Evolutionary conservation across 1,140 invertebrate genomes (phyloP).

Genomic region (Linepithema humile): DNA sequence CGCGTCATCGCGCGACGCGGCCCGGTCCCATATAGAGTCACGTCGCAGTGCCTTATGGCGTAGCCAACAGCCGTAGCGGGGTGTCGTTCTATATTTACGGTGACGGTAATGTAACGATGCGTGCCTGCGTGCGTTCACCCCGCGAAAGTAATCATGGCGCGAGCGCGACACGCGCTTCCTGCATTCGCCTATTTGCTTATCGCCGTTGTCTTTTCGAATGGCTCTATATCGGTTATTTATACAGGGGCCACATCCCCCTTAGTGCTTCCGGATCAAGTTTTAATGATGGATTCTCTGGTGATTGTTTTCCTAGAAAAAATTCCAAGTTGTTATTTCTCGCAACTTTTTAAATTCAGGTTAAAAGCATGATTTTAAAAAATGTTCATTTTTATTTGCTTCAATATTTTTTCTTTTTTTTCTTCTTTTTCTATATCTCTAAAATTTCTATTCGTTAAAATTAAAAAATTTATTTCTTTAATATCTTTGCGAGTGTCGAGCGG

Average conservation of each 20-base stretch:
- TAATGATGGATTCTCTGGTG: background rate
- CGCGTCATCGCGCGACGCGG: constrained; percentile 43
- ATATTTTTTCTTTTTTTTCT: background rate
- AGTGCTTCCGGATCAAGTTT: constrained; percentile 10
- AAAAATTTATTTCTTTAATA: background rate
- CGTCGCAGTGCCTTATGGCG: constrained; percentile 46
- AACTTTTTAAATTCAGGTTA: background rate
- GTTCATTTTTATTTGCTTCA: background rate
- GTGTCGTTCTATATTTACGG: constrained; percentile 61
- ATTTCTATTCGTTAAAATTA: background rate
- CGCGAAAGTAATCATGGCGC: constrained; percentile 51
- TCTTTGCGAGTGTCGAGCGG: background rate
- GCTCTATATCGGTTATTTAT: constrained; percentile 12
- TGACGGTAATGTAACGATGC: constrained; percentile 31
- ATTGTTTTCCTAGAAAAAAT: background rate
- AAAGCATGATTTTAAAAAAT: background rate
- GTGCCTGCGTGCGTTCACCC: constrained; percentile 42
- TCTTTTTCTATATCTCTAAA: background rate
- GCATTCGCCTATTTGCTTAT: constrained; percentile 7
- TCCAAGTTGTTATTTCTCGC: too few species aligned
- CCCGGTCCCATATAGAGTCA: constrained; percentile 45
- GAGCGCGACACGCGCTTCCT: constrained; percentile 23
- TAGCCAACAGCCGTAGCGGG: constrained; percentile 35
- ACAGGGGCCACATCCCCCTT: background rate
- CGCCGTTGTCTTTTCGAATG: background rate